phyloP scores from a whole-genome alignment of 2,888 invertebrate genomes.

The Pomacea canaliculata region DNA sequence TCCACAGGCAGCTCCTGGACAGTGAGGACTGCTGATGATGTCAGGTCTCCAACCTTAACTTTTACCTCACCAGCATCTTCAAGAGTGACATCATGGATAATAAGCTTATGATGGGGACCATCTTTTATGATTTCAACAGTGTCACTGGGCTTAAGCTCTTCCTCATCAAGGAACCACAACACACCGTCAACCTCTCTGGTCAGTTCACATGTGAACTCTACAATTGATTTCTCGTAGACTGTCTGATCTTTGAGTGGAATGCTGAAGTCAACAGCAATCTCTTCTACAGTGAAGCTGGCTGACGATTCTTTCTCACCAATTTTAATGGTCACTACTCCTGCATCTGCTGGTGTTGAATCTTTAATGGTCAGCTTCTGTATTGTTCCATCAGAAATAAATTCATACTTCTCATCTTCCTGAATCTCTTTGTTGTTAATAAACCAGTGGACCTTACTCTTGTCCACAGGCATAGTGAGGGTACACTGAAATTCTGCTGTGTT shows the following conservation, averaged over 20 bases:
- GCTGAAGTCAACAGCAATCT: slow-evolving; percentile 90
- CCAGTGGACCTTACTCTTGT: slow-evolving; percentile 91
- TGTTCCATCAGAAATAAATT: slow-evolving; percentile 74
- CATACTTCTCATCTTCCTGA: slow-evolving; percentile 78
- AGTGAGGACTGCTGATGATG: slow-evolving; percentile 44
- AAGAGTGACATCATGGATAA: slow-evolving; percentile 41
- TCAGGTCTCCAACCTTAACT: slow-evolving; percentile 42
- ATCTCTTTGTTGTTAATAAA: slow-evolving; percentile 86
- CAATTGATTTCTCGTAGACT: slow-evolving; percentile 63
- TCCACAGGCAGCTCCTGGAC: slow-evolving; percentile 52
- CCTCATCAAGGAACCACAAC: slow-evolving; percentile 77
- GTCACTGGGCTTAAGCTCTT: slow-evolving; percentile 65
- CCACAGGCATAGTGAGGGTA: slow-evolving; percentile 94
- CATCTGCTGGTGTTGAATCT: slow-evolving; percentile 37
- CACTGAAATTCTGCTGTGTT: slow-evolving; percentile 83
- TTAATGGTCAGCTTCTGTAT: slow-evolving; percentile 45
- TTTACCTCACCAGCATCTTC: slow-evolving; percentile 51
- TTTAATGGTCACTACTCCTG: slow-evolving; percentile 41
- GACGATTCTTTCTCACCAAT: slow-evolving; percentile 38
- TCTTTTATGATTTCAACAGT: slow-evolving; percentile 43
- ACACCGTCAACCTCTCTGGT: slow-evolving; percentile 84
- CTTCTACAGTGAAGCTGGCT: slow-evolving; percentile 54
- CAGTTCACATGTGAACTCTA: slow-evolving; percentile 84
- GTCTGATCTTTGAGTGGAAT: slow-evolving; percentile 83
- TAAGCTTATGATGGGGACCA: slow-evolving; percentile 47